phyloP scores from a whole-genome alignment of 2,113 vertebrate genomes.

The Oceanodroma tethys region DNA sequence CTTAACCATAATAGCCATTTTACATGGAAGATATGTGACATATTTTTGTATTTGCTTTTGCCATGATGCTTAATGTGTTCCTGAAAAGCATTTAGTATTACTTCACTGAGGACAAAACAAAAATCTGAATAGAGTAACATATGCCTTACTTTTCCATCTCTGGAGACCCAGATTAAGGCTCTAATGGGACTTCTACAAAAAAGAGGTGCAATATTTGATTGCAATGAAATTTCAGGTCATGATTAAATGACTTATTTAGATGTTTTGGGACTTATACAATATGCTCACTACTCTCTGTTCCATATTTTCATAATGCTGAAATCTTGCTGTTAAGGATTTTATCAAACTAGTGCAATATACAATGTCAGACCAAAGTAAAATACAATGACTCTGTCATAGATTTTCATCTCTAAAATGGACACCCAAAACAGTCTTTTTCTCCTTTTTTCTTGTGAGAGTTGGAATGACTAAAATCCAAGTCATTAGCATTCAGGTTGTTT shows the following conservation, averaged over 20 bases:
- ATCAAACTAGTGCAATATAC: background rate
- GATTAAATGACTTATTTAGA: background rate
- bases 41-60: background rate
- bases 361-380: background rate
- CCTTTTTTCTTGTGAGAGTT: background rate
- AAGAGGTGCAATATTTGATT: background rate
- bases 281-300: background rate
- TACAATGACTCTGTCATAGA: background rate
- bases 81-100: background rate
- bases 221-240: background rate
- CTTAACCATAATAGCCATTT: background rate
- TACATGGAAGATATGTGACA: background rate
- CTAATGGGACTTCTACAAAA: background rate
- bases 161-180: background rate
- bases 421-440: background rate
- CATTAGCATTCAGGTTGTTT: slow-evolving; percentile 57
- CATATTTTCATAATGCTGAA: background rate
- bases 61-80: background rate
- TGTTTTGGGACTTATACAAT: background rate
- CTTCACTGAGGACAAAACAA: background rate
- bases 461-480: background rate
- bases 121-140: background rate
- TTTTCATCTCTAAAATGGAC: background rate
- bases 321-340: background rate
- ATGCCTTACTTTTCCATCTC: background rate